Percentiles rank a stretch among this genome's conserved stretches.
Evolutionary conservation across 2,797 vertebrate genomes (phyloP).

Genomic region (Myotis daubentonii): DNA sequence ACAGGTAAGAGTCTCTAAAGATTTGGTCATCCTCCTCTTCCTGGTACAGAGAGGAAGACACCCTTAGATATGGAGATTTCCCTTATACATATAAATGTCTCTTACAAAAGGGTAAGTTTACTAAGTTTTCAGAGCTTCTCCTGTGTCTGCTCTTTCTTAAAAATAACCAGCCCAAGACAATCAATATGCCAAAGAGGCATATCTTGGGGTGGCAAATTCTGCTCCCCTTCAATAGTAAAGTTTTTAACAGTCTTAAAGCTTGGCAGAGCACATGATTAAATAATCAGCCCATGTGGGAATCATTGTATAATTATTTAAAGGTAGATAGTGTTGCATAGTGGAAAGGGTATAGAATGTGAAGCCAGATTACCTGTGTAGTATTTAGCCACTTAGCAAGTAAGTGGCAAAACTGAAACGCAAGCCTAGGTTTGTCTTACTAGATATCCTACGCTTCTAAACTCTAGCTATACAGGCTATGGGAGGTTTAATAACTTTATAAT

Average conservation of each 20-base stretch:
- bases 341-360: not conserved
- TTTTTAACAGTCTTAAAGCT: not conserved
- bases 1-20: not conserved
- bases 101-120: not conserved
- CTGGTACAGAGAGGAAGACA: not conserved
- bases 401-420: not conserved
- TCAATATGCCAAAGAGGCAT: not conserved
- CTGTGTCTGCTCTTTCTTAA: not conserved
- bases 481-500: not conserved
- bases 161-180: not conserved
- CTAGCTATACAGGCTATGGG: not conserved
- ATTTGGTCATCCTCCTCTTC: not conserved
- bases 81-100: not conserved
- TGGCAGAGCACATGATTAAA: not conserved
- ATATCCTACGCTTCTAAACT: not conserved
- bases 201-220: not conserved
- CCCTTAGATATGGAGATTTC: not conserved
- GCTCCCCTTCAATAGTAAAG: not conserved
- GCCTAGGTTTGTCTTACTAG: not conserved
- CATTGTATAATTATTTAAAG: constrained; percentile 20
- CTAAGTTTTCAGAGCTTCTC: not conserved
- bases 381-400: not conserved
- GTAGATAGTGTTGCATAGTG: not conserved
- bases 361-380: not conserved
- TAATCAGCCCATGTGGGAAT: not conserved